Conservation (phyloP, 2,888 invertebrate genomes). For the Lucinisca nassula region DNA sequence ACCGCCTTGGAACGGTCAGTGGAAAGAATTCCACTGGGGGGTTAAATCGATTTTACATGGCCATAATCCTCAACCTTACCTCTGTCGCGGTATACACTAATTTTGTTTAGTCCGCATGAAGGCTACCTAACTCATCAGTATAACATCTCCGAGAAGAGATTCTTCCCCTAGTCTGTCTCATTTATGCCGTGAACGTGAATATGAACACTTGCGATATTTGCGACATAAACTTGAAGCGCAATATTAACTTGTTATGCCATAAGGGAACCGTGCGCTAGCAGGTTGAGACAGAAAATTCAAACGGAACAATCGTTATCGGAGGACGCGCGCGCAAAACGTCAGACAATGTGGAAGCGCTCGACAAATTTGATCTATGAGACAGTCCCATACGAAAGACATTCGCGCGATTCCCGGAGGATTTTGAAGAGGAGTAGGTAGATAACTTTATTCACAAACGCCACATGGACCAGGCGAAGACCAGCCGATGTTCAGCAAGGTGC, state of each 20-base stretch:
- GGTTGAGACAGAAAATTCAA: neutral
- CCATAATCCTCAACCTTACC: no score
- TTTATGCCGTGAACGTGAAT: no score
- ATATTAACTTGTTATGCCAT: conserved; percentile 27
- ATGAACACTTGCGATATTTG: conserved; percentile 27
- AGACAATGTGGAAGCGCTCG: neutral
- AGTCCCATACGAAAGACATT: conserved; percentile 17
- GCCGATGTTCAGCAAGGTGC: conserved; percentile 6
- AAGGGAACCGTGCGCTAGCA: conserved; percentile 11
- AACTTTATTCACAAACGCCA: neutral
- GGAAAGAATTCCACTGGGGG: no score
- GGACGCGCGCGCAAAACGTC: neutral
- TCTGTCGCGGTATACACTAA: no score
- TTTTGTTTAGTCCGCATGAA: no score
- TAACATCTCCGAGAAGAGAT: neutral
- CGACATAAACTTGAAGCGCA: neutral
- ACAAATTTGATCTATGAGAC: conserved; percentile 7
- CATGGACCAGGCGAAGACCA: neutral
- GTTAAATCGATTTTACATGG: no score
- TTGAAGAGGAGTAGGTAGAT: neutral
- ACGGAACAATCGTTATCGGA: neutral
- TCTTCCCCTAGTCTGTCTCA: conserved; percentile 32
- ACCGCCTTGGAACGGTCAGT: no score
- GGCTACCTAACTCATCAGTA: no score
- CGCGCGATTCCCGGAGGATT: conserved; percentile 9